These are phyloP conservation scores for Platyscapa corneri DNA, from an alignment of 1,140 invertebrate species.

Conservation along the genomic window DNA sequence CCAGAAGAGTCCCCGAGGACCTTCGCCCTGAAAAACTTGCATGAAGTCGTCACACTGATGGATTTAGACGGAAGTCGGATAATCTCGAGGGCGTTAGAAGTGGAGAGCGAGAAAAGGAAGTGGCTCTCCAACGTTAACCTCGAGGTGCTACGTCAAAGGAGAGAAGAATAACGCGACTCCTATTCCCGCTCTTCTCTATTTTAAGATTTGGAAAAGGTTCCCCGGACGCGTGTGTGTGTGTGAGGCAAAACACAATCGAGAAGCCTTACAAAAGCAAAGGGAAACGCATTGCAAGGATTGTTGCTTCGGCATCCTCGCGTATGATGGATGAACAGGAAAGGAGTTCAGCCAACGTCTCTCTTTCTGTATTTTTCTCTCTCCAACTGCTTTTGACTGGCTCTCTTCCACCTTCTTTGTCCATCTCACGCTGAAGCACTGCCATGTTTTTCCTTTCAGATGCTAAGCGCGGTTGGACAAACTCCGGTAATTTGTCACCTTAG, in stretches of 20 bases:
- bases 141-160: not conserved
- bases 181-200: not conserved
- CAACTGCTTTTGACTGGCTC: too few relatives aligned
- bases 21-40: not conserved
- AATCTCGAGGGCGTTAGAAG: not conserved
- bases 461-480: constrained; percentile 4
- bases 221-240: not conserved
- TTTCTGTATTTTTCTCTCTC: too few relatives aligned
- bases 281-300: constrained; percentile 9
- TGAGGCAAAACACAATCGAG: not conserved
- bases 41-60: constrained; percentile 12
- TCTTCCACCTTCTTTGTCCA: not conserved
- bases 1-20: not conserved
- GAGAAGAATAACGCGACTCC: not conserved
- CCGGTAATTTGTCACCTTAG: constrained; percentile 19
- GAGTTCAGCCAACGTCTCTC: not conserved
- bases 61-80: constrained; percentile 24
- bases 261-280: not conserved
- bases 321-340: constrained; percentile 25
- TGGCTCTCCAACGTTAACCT: not conserved
- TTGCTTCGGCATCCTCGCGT: not conserved
- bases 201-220: not conserved
- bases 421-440: not conserved
- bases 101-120: not conserved
- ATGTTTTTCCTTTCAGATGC: not conserved